These are phyloP conservation scores for Sakesphorus luctuosus DNA, from an alignment of 2,113 vertebrate genomes.

Conservation along the genomic window DNA sequence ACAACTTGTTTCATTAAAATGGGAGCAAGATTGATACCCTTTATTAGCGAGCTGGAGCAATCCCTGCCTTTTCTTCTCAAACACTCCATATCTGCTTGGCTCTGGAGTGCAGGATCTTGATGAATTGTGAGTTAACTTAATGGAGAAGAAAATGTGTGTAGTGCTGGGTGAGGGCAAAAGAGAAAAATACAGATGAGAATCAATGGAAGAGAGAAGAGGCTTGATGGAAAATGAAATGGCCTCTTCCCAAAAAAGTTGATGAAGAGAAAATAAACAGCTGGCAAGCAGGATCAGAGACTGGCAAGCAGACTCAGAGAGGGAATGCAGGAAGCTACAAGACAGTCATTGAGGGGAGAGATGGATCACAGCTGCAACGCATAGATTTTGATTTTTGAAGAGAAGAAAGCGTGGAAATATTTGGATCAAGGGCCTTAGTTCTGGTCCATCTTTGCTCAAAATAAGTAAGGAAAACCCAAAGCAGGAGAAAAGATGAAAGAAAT, in stretches of 20 bases:
- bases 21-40: slow-evolving; percentile 56
- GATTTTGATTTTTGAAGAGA: neutral
- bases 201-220: slow-evolving; percentile 25
- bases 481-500: neutral
- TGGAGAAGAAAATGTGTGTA: slow-evolving; percentile 65
- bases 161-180: slow-evolving; percentile 39
- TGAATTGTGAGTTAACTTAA: slow-evolving; percentile 72
- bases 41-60: slow-evolving; percentile 52
- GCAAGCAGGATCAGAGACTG: neutral
- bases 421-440: neutral
- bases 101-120: slow-evolving; percentile 53
- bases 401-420: neutral
- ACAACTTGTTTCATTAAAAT: slow-evolving; percentile 64
- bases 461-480: neutral
- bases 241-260: neutral
- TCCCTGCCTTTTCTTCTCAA: slow-evolving; percentile 42
- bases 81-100: slow-evolving; percentile 60
- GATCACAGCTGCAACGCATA: neutral
- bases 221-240: slow-evolving; percentile 61
- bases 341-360: neutral
- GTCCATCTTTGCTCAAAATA: neutral
- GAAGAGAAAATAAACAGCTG: slow-evolving; percentile 46
- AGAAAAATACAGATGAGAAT: slow-evolving; percentile 56
- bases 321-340: neutral
- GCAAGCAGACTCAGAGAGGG: neutral